Percentiles rank a stretch among this genome's conserved stretches.
phyloP scores from a whole-genome alignment of 2,113 vertebrate genomes.

The Rallus limicola region DNA sequence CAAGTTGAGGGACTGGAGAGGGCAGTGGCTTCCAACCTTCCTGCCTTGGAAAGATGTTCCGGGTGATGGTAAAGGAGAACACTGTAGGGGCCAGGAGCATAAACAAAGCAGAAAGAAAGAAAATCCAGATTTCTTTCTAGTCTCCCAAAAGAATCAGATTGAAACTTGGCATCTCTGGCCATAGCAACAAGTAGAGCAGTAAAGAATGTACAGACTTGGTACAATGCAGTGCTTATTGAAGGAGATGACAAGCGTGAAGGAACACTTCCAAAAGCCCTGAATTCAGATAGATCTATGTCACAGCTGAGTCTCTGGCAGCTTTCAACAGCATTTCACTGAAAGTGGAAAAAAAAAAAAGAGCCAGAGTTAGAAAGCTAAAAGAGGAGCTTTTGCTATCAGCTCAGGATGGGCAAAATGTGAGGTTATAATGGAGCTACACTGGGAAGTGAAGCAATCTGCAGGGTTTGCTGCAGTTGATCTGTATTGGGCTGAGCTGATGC shows the following conservation, averaged over 20 bases:
- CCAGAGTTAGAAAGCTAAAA: not conserved
- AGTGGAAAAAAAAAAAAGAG: not conserved
- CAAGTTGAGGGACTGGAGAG: not conserved
- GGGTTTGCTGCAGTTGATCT: conserved; percentile 30
- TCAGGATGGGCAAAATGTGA: not conserved
- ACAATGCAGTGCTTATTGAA: conserved; percentile 46
- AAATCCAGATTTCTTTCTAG: conserved; percentile 24
- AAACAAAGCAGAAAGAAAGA: conserved; percentile 20
- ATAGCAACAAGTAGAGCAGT: conserved; percentile 57
- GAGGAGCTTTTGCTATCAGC: not conserved
- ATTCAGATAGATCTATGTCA: conserved; percentile 19
- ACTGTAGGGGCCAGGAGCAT: not conserved
- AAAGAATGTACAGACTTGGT: conserved; percentile 55
- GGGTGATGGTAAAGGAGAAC: not conserved
- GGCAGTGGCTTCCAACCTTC: not conserved
- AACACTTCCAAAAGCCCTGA: conserved; percentile 26
- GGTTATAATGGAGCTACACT: not conserved
- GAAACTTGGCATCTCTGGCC: conserved; percentile 47
- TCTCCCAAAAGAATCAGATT: not conserved
- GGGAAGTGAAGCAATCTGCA: conserved; percentile 4
- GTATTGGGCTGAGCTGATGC: conserved; percentile 30
- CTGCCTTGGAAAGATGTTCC: not conserved
- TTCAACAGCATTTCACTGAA: conserved; percentile 14
- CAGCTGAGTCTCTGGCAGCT: conserved; percentile 31
- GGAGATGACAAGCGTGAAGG: conserved; percentile 17